phyloP scores from a whole-genome alignment of 1,140 invertebrate genomes.

The Teleogryllus occipitalis region DNA sequence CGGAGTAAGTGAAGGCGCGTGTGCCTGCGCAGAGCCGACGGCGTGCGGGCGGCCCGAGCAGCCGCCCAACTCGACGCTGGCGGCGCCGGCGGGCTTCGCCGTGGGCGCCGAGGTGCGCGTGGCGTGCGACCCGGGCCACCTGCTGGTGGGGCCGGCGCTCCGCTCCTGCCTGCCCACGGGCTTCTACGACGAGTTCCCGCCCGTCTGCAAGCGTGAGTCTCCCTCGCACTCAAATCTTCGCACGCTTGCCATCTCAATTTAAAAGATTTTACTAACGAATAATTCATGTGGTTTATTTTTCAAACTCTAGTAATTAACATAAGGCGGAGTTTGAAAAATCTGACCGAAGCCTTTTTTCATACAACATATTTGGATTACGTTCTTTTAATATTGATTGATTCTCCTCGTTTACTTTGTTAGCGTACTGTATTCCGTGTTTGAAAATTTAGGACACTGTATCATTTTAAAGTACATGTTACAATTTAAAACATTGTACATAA shows the following conservation, averaged over 20 bases:
- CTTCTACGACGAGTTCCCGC: conserved; percentile 89
- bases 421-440: too few relatives aligned
- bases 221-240: not conserved
- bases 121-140: conserved; percentile 73
- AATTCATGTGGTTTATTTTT: not conserved
- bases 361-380: too few relatives aligned
- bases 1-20: too few relatives aligned
- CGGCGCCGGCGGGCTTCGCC: conserved; percentile 58
- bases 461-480: too few relatives aligned
- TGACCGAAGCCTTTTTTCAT: too few relatives aligned
- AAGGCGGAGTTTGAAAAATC: too few relatives aligned
- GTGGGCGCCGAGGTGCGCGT: conserved; percentile 83
- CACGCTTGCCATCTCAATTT: not conserved
- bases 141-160: conserved; percentile 73
- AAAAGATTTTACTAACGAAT: not conserved
- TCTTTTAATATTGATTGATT: too few relatives aligned
- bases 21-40: conserved; percentile 57
- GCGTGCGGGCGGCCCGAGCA: conserved; percentile 85
- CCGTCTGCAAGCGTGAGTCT: conserved; percentile 81
- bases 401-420: too few relatives aligned
- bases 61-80: conserved; percentile 86
- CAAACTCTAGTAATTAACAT: not conserved
- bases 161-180: conserved; percentile 82
- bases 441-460: too few relatives aligned
- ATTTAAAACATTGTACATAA: too few relatives aligned